Evolutionary conservation across 2,888 invertebrate genomes (phyloP), one percentile per base, ranked within the genome.

Genomic region (Acleris sparsana): DNA sequence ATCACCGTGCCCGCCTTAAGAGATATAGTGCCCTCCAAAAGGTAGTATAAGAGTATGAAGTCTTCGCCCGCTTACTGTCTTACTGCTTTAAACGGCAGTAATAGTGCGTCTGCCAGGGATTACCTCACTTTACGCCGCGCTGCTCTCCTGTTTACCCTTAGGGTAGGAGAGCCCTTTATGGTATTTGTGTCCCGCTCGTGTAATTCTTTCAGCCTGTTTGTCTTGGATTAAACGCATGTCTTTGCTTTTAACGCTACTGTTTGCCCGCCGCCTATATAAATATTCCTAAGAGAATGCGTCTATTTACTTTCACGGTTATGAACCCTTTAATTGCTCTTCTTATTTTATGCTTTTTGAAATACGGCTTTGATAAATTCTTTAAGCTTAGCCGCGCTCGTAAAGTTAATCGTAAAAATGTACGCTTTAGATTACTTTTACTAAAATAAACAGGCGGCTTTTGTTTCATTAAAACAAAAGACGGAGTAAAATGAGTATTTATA

Each of bases 201-300:
- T 88, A 86, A 88, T 89, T 88, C 87, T 87, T 89, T 86, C 82
- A 89, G 83, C 77, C 77, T 89, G 89, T 91, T 92, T 92, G 83
- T 83, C 81, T 88, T 89, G 87, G 89, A 91, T 89, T 90, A 89
- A 88, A 84, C 88, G 85, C 84, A 86, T 89, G 88, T 90, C 89
- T 89, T 87, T 86, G 88, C 89, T 88, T 88, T 88, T 85, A 88
- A 81, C 83, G 88, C 89, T 90, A 89, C 90, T 89, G 90, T 89
- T 90, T 90, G 82, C 84, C 80, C 80, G 76, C 70, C 78, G 82
- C 89, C 84, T 87, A 84, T 79, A 82, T 86, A 86, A 92, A 92
- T 86, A 91, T 89, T 88, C 84, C 86, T 80, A 76, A 80, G 76
- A 84, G 83, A 82, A 85, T 82, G 83, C 83, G 84, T 79, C 83